Base-by-base conservation (phyloP, 2,888 invertebrate genomes). In the Drosophila nr. perissopoda region DNA sequence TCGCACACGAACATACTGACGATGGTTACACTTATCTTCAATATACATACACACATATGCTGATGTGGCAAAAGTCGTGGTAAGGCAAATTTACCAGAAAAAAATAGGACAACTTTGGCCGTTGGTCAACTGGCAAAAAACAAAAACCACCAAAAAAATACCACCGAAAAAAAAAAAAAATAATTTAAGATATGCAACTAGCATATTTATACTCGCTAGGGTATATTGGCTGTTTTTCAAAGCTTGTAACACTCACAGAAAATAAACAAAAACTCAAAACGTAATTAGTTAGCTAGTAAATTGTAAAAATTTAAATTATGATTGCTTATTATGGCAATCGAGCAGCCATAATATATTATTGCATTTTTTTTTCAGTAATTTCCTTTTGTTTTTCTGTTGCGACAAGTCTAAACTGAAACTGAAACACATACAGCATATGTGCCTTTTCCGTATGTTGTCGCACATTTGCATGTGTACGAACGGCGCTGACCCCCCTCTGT, bases 11-110 rank as follows among this genome's bases (percentile, higher is more conserved):
- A 61, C 61, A 56, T 56, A 68, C 63, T 48, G 18, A 51, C 59
- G 48, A 48, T 58, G 66, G 66, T 40, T 73, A 65, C 82, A 69
- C 65, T 79, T 82, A 79, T 78, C 82, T 82, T 67, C 51, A 38
- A 66, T 27, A 65, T 13, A 54, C 38, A 66, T 34, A 67, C 45
- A 66, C 27, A n/a, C 38, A 64, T 18, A 36, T 38, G 68, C 87
- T 83, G 83, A 83, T 83, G 83, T 81, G 74, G 87, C 81, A 89
- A 85, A 85, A 89, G 78, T 68, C 61, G 72, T 63, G 72, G 52
- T 70, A 62, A 78, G 78, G 89, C 82, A 85, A 87, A 89, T 89
- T 87, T 81, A 51, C 67, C 73, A 73, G 73, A 61, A 57, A 51
- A 76, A 76, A 80, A 84, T 82, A 73, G 72, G 69, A 78, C 77